phyloP scores from a whole-genome alignment of 1,140 invertebrate species.

The Dufourea novaeangliae region DNA sequence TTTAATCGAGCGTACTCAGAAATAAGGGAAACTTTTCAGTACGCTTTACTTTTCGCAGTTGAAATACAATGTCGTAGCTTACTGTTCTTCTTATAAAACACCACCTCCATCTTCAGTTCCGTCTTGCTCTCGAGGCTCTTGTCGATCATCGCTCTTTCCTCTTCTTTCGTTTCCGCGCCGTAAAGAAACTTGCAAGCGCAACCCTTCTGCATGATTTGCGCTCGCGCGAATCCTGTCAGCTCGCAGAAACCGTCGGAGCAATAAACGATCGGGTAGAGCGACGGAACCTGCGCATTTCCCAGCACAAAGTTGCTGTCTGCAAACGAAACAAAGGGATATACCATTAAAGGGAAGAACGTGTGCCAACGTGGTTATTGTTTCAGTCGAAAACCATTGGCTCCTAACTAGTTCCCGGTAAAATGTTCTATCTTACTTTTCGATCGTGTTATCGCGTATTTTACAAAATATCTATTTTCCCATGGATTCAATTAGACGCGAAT shows the following conservation, averaged over 20 bases:
- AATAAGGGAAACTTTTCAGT: neutral
- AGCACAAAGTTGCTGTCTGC: constrained; percentile 99
- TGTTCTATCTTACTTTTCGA: neutral
- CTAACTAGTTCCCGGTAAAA: too few species aligned
- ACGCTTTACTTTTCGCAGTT: neutral
- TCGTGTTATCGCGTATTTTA: neutral
- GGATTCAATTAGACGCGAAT: neutral
- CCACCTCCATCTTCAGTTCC: constrained; percentile 96
- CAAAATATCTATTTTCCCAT: constrained; percentile 4
- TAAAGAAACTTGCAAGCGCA: constrained; percentile 98
- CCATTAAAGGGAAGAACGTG: neutral
- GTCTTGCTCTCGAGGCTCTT: constrained; percentile 93
- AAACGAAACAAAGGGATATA: constrained; percentile 76
- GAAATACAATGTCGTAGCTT: constrained; percentile 75
- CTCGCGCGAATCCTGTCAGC: constrained; percentile 95
- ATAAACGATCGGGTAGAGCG: constrained; percentile 96
- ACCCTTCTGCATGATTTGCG: constrained; percentile 98
- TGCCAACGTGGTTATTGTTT: neutral
- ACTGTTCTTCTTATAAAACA: constrained; percentile 98
- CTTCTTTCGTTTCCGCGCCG: constrained; percentile 93
- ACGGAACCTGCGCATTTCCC: constrained; percentile 96
- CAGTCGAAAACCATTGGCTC: too few species aligned
- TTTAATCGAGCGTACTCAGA: neutral
- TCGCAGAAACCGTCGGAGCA: constrained; percentile 99
- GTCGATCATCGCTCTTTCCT: constrained; percentile 94